Base-by-base conservation (phyloP, 2,113 vertebrate species). In the Nematolebias whitei region DNA sequence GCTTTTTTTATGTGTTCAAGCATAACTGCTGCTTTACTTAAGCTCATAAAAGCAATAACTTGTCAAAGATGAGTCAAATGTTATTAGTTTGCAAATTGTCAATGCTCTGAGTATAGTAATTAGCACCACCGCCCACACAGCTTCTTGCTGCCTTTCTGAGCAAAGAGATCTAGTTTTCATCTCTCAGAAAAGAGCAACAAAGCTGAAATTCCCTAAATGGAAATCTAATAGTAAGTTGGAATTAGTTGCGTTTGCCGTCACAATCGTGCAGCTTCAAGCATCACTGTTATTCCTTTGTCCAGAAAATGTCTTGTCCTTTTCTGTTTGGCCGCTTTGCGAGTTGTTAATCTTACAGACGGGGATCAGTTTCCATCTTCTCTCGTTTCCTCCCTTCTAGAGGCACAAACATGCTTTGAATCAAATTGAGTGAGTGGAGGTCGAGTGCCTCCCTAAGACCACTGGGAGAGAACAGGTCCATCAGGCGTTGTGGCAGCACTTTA, bases 401-500 rank as follows among this genome's bases (percentile, higher is more conserved):
- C 63, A 45, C 76, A 68, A 63, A 66, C 74, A 67, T 64, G 56
- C 53, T 80, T 67, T 74, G 56, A 79, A 85, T 83, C 69, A 86
- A 71, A 83, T 69, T 71, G 61, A 73, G 68, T 76, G 68, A 83
- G 55, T 24, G 63, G 62, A 63, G 57, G 66, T 76, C 18, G 55
- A 84, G 73, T 71, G 61, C 74, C 63, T 82, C 59, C 58, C 62
- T 43, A 45, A 83, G 72, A 79, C 79, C 74, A 83, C 44, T 76
- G 72, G 75, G 68, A 75, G 78, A 75, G 76, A 65, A 74, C 66
- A 81, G 70, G 66, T 78, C 77, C 68, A 80, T 88, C 77, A 74
- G 57, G 23, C 78, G 32, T 20, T 56, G 63, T 83, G 79, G 85
- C 84, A 78, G 79, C 78, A 76, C 87, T 84, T 90, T 83, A 78